Percentiles rank a stretch among this genome's conserved stretches.
phyloP scores from a whole-genome alignment of 2,888 invertebrate genomes.

The Pogonocherus hispidulus region DNA sequence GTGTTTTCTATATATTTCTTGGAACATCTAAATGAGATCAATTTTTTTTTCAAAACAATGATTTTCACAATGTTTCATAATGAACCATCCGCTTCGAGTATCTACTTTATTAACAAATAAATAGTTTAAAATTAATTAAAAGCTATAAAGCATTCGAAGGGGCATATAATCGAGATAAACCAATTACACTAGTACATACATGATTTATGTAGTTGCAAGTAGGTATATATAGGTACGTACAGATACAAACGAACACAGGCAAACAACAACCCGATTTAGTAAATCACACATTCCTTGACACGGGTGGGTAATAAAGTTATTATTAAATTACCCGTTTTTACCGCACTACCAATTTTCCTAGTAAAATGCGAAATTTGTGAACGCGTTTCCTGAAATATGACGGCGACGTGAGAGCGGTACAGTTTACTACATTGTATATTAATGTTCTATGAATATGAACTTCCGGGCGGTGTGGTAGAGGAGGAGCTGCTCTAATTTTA shows the following conservation, averaged over 20 bases:
- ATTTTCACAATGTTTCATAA: no score
- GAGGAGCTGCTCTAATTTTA: slow-evolving; percentile 5
- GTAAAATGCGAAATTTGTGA: slow-evolving; percentile 15
- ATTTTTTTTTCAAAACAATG: no score
- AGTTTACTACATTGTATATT: slow-evolving; percentile 19
- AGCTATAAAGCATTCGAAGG: background rate
- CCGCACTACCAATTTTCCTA: slow-evolving; percentile 28
- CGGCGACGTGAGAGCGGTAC: background rate
- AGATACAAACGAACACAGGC: background rate
- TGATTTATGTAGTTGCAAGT: slow-evolving; percentile 3
- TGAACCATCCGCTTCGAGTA: no score
- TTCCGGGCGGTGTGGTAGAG: background rate
- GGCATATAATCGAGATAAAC: background rate
- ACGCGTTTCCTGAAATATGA: slow-evolving; percentile 2
- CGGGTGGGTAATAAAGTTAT: slow-evolving; percentile 38
- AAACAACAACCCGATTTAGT: slow-evolving; percentile 7
- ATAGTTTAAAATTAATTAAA: no score
- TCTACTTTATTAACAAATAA: no score
- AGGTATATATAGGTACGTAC: background rate
- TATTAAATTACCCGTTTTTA: slow-evolving; percentile 43
- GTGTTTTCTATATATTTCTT: no score
- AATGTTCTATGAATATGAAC: slow-evolving; percentile 28
- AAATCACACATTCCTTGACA: slow-evolving; percentile 37
- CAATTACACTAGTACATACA: no score
- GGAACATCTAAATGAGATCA: no score